Base-by-base conservation (phyloP, 2,797 vertebrate species). In the Tapirus indicus region DNA sequence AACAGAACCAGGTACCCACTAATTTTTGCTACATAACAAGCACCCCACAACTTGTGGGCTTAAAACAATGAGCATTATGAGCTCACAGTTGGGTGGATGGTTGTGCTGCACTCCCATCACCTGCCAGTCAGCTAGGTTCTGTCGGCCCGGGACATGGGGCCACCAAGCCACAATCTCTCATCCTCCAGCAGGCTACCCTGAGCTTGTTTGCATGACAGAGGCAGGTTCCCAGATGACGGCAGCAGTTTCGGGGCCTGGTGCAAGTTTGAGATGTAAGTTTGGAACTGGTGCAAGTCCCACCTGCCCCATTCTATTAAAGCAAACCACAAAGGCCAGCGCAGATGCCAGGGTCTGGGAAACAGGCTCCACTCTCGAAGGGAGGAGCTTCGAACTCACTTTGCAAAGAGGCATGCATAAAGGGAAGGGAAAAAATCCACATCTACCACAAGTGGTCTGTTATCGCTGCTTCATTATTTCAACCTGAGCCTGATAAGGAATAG, bases 61-160 rank as follows among this genome's bases (percentile, higher is more conserved):
- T 79, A 29, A 88, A 88, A 71, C 10, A 32, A 18, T n/a, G 44
- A 78, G 44, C 6, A 21, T 47, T 60, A 25, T 25, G 74, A 80
- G 27, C 68, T 92, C 74, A n/a, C 12, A 12, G 25, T 47, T 69
- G 4, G 2, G 38, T 72, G 27, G 69, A 60, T 20, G 27, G n/a
- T 62, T 25, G 75, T 75, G 27, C 62, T 41, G 56, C 21, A 35
- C 29, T 80, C 29, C 35, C 66, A 85, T 56, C 21, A 71, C 58
- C 32, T 86, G 79, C 56, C 68, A 35, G 8, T 87, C 21, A 60
- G 56, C 38, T 64, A 49, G 8, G 2, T 41, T 74, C 58, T 21
- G 7, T 27, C 0, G 6, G 35, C n/a, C 4, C 1, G 5, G 1
- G 58, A 44, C 16, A 29, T 1, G 7, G 41, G 6, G 44, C 35